phyloP scores from a whole-genome alignment of 2,113 vertebrate species.

The Stegastes partitus region DNA sequence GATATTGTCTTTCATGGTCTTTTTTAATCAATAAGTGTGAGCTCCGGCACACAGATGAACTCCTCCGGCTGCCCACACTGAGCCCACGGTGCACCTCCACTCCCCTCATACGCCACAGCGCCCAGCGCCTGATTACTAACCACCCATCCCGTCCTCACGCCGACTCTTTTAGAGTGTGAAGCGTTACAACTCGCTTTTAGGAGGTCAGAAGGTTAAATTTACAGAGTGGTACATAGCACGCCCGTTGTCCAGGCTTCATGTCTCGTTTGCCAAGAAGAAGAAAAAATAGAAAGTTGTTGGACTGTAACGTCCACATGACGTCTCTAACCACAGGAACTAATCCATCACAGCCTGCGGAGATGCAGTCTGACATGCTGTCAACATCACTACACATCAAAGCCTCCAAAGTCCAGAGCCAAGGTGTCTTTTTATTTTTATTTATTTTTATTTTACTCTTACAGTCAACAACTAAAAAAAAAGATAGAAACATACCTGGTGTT shows the following conservation, averaged over 20 bases:
- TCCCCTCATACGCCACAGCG: no score
- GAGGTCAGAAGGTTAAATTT: constrained; percentile 1
- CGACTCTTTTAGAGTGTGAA: not conserved
- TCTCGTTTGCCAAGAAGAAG: constrained; percentile 52
- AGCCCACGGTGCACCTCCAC: not conserved
- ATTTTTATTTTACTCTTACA: constrained; percentile 1
- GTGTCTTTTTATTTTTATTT: no score
- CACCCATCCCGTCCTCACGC: constrained; percentile 13
- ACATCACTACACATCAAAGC: constrained; percentile 65
- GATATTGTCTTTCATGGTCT: constrained; percentile 67
- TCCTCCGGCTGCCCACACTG: constrained; percentile 9
- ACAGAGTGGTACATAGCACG: not conserved
- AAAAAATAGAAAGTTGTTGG: constrained; percentile 40
- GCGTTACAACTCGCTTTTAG: not conserved
- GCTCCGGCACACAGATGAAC: constrained; percentile 52
- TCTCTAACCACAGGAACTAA: constrained; percentile 66
- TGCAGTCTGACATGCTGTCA: constrained; percentile 70
- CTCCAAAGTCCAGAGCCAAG: constrained; percentile 31
- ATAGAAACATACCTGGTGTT: constrained; percentile 7
- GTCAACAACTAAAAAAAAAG: constrained; percentile 8
- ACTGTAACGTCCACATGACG: constrained; percentile 43
- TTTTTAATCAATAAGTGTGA: constrained; percentile 77
- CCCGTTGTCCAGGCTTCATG: constrained; percentile 5
- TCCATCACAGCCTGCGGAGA: constrained; percentile 65
- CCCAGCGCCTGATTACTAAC: constrained; percentile 5